Conservation (phyloP, 2,797 vertebrate genomes). For the Cacajao melanocephalus region DNA sequence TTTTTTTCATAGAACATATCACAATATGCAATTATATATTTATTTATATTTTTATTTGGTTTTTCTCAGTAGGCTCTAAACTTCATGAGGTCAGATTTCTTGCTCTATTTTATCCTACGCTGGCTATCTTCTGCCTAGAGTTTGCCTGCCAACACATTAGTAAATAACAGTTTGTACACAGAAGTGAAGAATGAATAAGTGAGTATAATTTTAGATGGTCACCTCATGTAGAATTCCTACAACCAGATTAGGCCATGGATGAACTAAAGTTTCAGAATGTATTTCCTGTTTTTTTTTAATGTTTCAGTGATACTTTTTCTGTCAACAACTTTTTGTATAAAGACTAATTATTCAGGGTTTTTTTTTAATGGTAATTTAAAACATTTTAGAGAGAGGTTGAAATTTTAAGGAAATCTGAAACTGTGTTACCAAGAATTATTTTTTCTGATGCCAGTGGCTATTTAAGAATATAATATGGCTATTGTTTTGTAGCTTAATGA, state of each 20-base stretch:
- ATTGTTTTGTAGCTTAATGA: slow-evolving; percentile 51
- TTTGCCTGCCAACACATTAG: background rate
- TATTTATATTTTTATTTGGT: background rate
- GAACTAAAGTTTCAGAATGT: slow-evolving; percentile 15
- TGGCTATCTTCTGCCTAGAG: background rate
- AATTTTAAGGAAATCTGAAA: slow-evolving; percentile 50
- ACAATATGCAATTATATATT: background rate
- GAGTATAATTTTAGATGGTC: background rate
- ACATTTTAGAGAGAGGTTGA: slow-evolving; percentile 10
- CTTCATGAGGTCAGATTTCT: background rate
- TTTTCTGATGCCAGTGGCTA: slow-evolving; percentile 50
- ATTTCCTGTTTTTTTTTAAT: slow-evolving; percentile 55
- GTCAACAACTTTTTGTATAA: slow-evolving; percentile 48
- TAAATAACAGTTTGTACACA: background rate
- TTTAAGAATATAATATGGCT: background rate
- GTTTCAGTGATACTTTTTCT: slow-evolving; percentile 51
- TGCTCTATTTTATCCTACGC: background rate
- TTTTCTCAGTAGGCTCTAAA: background rate
- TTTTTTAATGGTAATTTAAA: slow-evolving; percentile 42
- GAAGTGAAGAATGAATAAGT: background rate
- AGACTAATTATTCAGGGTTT: slow-evolving; percentile 52
- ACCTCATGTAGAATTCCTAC: background rate
- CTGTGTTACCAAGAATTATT: background rate
- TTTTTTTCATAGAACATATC: background rate
- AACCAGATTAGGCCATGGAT: background rate